Conservation (phyloP, 2,797 vertebrate genomes). For the Pogoniulus pusillus region DNA sequence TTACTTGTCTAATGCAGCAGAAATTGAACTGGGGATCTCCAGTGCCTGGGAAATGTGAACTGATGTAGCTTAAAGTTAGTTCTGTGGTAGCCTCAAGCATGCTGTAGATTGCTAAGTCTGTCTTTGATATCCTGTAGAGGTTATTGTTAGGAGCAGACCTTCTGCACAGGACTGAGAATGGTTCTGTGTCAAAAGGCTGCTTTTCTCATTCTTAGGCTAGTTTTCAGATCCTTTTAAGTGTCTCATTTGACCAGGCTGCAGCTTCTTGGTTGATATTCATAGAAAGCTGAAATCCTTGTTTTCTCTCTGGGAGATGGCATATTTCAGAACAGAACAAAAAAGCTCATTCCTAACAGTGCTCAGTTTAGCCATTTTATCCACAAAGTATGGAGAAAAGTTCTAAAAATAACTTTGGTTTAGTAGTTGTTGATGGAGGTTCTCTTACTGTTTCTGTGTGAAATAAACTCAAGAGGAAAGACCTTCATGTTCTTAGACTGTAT, state of each 20-base stretch:
- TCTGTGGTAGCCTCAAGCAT: background rate
- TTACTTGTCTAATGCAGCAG: background rate
- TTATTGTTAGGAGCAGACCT: background rate
- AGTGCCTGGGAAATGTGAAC: background rate
- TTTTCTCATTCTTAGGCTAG: background rate
- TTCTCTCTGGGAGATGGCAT: background rate
- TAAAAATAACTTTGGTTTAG: background rate
- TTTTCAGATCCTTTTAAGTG: background rate
- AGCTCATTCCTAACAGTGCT: background rate
- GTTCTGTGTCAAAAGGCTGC: background rate
- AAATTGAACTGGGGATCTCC: constrained; percentile 1
- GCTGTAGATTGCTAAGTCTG: background rate
- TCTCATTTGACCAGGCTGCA: background rate
- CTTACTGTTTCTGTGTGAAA: background rate
- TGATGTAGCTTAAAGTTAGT: background rate
- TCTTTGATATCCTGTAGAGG: background rate
- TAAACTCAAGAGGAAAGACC: background rate
- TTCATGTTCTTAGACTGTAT: accelerated
- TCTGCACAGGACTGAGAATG: background rate
- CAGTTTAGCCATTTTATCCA: background rate
- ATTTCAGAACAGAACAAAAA: background rate
- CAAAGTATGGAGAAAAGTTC: background rate
- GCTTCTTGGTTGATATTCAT: background rate
- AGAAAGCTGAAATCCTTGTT: background rate
- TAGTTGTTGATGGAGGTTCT: background rate